Percentiles rank a stretch among this genome's conserved stretches.
phyloP scores from a whole-genome alignment of 2,888 invertebrate species.

The Thysanoteuthis rhombus region DNA sequence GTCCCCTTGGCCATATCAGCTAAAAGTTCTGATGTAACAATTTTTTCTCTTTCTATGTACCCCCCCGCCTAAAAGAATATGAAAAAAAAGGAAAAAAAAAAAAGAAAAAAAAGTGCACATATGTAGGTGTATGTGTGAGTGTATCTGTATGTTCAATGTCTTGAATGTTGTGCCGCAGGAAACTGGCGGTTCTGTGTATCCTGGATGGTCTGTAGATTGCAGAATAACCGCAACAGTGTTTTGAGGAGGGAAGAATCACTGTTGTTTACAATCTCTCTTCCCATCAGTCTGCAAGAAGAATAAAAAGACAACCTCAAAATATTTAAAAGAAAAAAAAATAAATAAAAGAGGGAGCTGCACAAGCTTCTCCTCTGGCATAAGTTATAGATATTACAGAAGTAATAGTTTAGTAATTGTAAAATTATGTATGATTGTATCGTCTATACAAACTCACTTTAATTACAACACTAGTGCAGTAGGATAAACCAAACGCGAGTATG shows the following conservation, averaged over 20 bases:
- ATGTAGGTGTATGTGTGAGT: neutral
- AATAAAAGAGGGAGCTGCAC: too few species aligned
- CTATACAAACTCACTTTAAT: too few species aligned
- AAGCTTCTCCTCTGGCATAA: too few species aligned
- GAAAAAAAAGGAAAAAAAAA: neutral
- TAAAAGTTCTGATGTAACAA: neutral
- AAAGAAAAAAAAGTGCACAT: neutral
- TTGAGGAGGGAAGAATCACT: neutral
- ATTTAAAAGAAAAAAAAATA: too few species aligned
- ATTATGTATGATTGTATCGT: too few species aligned
- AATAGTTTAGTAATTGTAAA: too few species aligned
- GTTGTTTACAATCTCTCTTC: slow-evolving; percentile 21
- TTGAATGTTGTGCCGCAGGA: neutral
- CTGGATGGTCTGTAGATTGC: neutral
- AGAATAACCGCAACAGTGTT: neutral
- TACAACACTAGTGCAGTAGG: too few species aligned
- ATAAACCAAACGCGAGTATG: too few species aligned
- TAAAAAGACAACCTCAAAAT: too few species aligned
- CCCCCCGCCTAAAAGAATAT: neutral
- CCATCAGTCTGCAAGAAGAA: neutral
- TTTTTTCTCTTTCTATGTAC: neutral
- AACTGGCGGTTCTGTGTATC: neutral
- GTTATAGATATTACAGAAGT: too few species aligned
- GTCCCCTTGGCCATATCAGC: neutral
- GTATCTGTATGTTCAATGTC: neutral